Base-by-base conservation (phyloP, 2,888 invertebrate species). In the Ormyrus thymus region DNA sequence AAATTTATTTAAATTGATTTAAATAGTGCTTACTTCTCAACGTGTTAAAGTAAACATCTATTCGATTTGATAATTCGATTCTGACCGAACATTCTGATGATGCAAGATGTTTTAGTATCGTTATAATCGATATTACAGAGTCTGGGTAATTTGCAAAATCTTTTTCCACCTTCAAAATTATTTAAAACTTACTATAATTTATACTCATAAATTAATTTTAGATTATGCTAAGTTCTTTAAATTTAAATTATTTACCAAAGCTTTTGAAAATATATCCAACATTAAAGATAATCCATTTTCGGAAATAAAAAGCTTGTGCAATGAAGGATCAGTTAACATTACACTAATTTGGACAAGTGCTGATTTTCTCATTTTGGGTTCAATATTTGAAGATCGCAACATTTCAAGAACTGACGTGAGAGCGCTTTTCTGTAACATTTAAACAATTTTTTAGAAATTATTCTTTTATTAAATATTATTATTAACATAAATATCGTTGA, bases 311-410 rank as follows among this genome's bases (percentile, higher is more conserved):
- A 91, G 86, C 48, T 92, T 92, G 83, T 94, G 95, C 53, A 93
- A 85, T 29, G 92, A 91, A 58, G 90, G 91, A 84, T 94, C 94
- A 10, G 94, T 92, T 86, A 94, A 87, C 92, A 95, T 92, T 0
- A 94, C 93, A 45, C 93, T 92, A 29, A 94, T 89, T 89, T 95
- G 95, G 78, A 94, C 93, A 76, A 95, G 88, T 51, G 94, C 94
- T 66, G 94, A 94, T 83, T 94, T 92, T 7, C 93, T 91, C 72
- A 95, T 90, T n/a, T 93, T 93, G 0, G 94, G 93, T 83, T 95
- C 94, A 11, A 94, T 85, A 0, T 89, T 87, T 0, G 91, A 81
- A 5, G 86, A 85, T 10, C 83, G 85, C 13, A 89, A 79, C 85
- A 89, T 86, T 76, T 88, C 87, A 5, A 89, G 81, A 1, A 89